These are phyloP conservation scores for Gymnocephalus cernua DNA, from an alignment of 2,113 vertebrate species.

Conservation along the genomic window DNA sequence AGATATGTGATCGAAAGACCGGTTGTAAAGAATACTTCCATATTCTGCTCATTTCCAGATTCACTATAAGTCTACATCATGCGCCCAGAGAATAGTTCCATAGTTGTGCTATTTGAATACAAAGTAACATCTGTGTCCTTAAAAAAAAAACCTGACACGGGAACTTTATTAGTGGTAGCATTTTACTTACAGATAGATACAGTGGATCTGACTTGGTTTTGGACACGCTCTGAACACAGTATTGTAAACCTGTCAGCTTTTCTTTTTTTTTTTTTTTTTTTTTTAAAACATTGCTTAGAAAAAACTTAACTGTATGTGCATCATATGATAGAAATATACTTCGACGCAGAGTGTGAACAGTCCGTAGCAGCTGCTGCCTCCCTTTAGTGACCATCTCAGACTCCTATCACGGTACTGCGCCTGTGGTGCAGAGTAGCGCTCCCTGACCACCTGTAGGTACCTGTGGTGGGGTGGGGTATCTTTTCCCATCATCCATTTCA, in stretches of 20 bases:
- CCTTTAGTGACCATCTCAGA: conserved; percentile 1
- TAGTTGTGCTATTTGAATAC: background rate
- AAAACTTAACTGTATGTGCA: background rate
- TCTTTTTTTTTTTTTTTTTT: too few species aligned
- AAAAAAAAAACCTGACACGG: background rate
- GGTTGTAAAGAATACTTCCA: background rate
- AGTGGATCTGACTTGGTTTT: background rate
- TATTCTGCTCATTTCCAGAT: background rate
- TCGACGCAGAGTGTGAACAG: background rate
- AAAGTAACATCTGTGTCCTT: background rate
- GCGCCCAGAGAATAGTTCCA: background rate
- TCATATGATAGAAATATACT: background rate
- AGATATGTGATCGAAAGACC: background rate
- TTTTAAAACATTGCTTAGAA: too few species aligned
- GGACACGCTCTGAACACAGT: background rate
- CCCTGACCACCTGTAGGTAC: conserved; percentile 24
- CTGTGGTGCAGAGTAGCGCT: conserved; percentile 13
- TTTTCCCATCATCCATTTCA: conserved; percentile 88
- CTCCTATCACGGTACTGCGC: conserved; percentile 9
- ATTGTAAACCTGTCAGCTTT: background rate
- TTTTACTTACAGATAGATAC: background rate
- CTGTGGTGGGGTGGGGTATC: conserved; percentile 49
- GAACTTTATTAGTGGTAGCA: background rate
- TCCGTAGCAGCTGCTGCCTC: conserved; percentile 21
- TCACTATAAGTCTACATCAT: background rate